Conservation (phyloP, 2,797 vertebrate genomes). For the Perdix hodgsoniae region DNA sequence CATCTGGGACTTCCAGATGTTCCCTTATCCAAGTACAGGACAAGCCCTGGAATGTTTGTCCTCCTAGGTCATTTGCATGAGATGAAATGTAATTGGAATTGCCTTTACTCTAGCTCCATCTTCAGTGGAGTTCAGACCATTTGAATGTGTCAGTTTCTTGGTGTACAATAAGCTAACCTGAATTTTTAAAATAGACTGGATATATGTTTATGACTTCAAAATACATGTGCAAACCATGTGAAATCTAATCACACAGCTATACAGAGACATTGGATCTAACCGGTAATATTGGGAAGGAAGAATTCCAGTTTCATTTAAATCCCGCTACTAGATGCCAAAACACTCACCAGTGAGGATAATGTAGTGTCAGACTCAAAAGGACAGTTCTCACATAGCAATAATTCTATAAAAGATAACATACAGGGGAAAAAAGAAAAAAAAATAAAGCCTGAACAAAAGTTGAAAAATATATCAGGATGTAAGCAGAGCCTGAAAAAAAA, state of each 20-base stretch:
- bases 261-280: neutral
- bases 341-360: neutral
- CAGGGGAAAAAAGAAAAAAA: neutral
- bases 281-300: neutral
- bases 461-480: neutral
- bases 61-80: slow-evolving; percentile 9
- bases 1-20: slow-evolving; percentile 51
- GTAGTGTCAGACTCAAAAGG: neutral
- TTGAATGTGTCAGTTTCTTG: neutral
- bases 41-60: slow-evolving; percentile 48
- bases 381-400: neutral
- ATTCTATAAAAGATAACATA: neutral
- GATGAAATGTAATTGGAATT: neutral
- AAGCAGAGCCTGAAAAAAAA: neutral
- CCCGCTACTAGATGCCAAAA: neutral
- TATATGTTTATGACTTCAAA: neutral
- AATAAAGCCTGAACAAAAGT: neutral
- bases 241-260: neutral
- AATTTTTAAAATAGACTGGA: neutral
- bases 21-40: slow-evolving; percentile 22
- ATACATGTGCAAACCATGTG: neutral
- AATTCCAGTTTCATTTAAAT: neutral
- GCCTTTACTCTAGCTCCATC: slow-evolving; percentile 70
- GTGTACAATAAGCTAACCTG: neutral
- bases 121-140: slow-evolving; percentile 46